Conservation (phyloP, 2,113 vertebrate species). For the Agapornis roseicollis region DNA sequence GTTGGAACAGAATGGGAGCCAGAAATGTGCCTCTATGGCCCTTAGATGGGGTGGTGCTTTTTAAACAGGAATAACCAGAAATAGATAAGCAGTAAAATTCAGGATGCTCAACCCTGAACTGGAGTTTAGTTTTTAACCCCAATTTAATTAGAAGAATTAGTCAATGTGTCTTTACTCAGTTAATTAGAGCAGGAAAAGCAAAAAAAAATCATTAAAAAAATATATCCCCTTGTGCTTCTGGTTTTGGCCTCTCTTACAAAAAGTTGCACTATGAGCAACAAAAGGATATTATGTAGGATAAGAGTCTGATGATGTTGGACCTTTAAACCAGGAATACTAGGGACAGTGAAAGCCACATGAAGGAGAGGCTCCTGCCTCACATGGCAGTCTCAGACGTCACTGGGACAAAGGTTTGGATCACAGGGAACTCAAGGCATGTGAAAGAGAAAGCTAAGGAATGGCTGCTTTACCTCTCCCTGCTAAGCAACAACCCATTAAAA, state of each 20-base stretch:
- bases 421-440: rapidly evolving
- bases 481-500: neutral
- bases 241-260: neutral
- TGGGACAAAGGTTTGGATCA: neutral
- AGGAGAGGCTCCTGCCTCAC: neutral
- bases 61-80: neutral
- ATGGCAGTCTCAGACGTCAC: neutral
- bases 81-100: neutral
- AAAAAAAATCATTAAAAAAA: neutral
- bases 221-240: neutral
- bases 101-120: neutral
- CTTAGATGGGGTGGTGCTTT: neutral
- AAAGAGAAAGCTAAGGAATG: neutral
- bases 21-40: rapidly evolving
- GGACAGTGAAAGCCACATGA: neutral
- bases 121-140: neutral
- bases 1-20: neutral
- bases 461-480: neutral
- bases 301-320: neutral
- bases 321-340: neutral
- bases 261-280: neutral
- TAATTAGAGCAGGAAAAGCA: neutral
- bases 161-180: neutral
- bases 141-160: neutral
- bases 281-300: neutral